These are phyloP conservation scores for Grallaria varia DNA, from an alignment of 2,113 vertebrate genomes.

Conservation along the genomic window DNA sequence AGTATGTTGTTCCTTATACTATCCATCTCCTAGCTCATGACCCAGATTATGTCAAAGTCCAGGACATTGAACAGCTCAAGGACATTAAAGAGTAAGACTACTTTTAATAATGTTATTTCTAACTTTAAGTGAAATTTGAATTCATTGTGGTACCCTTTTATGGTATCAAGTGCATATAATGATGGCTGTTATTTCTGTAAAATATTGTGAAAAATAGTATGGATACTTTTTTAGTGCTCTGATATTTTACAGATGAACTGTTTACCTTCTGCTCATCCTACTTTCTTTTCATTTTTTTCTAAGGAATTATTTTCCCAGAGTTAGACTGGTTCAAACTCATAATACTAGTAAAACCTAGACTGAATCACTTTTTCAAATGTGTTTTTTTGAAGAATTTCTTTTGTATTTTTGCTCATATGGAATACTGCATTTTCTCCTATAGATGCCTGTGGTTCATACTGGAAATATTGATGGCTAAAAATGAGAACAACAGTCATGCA, in stretches of 20 bases:
- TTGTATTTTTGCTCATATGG: not conserved
- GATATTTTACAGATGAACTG: not conserved
- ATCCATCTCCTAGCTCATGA: constrained; percentile 97
- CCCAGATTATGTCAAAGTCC: constrained; percentile 97
- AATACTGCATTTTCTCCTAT: not conserved
- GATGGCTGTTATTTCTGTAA: not conserved
- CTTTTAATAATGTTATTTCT: not conserved
- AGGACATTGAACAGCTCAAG: constrained; percentile 98
- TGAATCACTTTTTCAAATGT: not conserved
- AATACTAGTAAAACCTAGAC: not conserved
- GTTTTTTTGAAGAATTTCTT: not conserved
- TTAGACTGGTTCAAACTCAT: not conserved
- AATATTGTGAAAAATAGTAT: not conserved
- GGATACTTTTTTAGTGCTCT: not conserved
- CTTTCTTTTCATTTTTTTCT: not conserved
- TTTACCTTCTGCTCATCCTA: not conserved
- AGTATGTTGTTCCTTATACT: constrained; percentile 97
- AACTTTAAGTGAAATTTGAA: not conserved
- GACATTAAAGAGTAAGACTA: constrained; percentile 98
- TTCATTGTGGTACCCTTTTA: not conserved
- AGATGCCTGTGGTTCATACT: constrained; percentile 98
- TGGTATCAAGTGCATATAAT: not conserved
- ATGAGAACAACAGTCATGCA: constrained; percentile 98
- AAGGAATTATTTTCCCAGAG: not conserved
- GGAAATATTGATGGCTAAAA: constrained; percentile 98